These are phyloP conservation scores for Rhinella marina DNA, from an alignment of 2,797 vertebrate species.

Conservation along the genomic window DNA sequence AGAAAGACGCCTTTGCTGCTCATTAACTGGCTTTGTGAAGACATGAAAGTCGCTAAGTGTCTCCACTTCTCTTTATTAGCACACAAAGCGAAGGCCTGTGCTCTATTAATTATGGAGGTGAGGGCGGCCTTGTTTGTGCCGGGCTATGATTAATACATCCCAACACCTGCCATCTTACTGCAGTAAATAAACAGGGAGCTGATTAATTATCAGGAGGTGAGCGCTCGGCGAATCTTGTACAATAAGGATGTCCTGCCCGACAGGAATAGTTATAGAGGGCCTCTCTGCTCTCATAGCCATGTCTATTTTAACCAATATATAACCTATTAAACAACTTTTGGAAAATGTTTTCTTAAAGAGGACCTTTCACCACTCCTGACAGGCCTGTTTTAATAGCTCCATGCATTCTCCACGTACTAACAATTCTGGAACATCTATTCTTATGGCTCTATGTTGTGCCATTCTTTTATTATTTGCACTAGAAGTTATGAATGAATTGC, in stretches of 20 bases:
- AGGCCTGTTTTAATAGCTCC: no score
- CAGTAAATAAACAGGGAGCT: slow-evolving; percentile 72
- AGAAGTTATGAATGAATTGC: no score
- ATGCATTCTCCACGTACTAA: no score
- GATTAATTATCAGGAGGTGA: slow-evolving; percentile 75
- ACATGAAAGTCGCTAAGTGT: slow-evolving; percentile 54
- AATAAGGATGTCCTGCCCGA: neutral
- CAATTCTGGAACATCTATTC: no score
- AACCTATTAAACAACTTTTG: neutral
- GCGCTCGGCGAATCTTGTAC: slow-evolving; percentile 66
- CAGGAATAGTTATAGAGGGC: neutral
- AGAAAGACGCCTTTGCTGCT: slow-evolving; percentile 30
- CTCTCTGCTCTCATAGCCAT: neutral
- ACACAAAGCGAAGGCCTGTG: slow-evolving; percentile 50
- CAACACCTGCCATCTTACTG: slow-evolving; percentile 67
- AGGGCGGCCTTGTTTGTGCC: slow-evolving; percentile 72
- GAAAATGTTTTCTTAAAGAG: no score
- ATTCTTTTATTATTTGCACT: no score
- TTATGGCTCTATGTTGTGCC: no score
- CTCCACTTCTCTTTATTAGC: slow-evolving; percentile 54
- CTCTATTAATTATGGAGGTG: slow-evolving; percentile 75
- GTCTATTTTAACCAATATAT: neutral
- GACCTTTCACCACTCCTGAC: no score
- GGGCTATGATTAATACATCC: slow-evolving; percentile 75
- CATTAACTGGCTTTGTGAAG: slow-evolving; percentile 44